These are phyloP conservation scores for Sebastes itinus DNA, from an alignment of 2,797 vertebrate genomes.

Conservation along the genomic window DNA sequence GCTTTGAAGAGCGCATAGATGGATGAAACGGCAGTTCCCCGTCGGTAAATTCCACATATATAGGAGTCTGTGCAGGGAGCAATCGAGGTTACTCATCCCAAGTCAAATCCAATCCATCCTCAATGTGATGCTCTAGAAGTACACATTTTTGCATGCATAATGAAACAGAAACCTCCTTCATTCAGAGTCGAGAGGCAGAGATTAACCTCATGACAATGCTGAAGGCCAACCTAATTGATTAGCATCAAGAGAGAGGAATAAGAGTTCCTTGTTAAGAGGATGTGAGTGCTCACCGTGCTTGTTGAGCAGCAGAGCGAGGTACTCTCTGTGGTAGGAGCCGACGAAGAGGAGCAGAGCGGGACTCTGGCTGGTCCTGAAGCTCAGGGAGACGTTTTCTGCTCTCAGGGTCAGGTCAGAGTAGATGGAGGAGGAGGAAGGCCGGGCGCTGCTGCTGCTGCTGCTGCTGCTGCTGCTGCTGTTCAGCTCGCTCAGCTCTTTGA, in stretches of 20 bases:
- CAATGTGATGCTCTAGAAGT: not conserved
- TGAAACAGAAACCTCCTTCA: not conserved
- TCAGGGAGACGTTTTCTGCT: conserved; percentile 85
- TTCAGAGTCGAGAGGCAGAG: not conserved
- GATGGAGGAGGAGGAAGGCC: conserved; percentile 85
- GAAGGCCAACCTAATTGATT: not conserved
- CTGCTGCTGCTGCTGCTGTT: conserved; percentile 84
- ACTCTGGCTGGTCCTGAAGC: conserved; percentile 87
- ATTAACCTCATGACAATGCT: not conserved
- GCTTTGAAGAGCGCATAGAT: conserved; percentile 69
- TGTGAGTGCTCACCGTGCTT: conserved; percentile 85
- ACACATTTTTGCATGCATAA: conserved; percentile 2
- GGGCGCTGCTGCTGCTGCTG: conserved; percentile 79
- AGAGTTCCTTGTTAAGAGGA: not conserved
- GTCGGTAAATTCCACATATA: conserved; percentile 53
- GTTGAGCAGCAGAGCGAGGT: conserved; percentile 87
- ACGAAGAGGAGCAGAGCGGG: conserved; percentile 88
- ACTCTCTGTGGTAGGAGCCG: conserved; percentile 86
- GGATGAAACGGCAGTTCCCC: conserved; percentile 21
- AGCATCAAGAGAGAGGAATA: not conserved
- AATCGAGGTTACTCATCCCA: conserved; percentile 42
- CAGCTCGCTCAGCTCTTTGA: conserved; percentile 82
- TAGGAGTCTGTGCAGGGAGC: conserved; percentile 24
- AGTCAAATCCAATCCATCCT: conserved; percentile 64
- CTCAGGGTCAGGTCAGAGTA: conserved; percentile 83